A percentile compares a stretch with the other conserved stretches of the same genome.
phyloP scores from a whole-genome alignment of 2,113 vertebrate species.

The Notothenia rossii region DNA sequence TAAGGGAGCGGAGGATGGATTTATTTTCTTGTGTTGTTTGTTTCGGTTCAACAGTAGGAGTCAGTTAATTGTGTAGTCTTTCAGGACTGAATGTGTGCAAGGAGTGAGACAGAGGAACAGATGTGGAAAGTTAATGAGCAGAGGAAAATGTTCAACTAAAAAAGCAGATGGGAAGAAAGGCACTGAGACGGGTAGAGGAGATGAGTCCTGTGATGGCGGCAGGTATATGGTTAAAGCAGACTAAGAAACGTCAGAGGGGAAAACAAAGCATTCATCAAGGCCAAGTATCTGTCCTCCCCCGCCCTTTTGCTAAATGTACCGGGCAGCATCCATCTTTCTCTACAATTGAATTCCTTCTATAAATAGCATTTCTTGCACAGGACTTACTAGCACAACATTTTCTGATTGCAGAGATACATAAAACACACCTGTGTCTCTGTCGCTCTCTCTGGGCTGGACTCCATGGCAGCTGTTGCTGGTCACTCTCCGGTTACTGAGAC shows the following conservation, averaged over 20 bases:
- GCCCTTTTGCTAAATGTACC: conserved; percentile 50
- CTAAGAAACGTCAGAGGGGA: conserved; percentile 28
- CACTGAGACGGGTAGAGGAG: conserved; percentile 7
- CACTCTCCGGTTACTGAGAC: conserved; percentile 14
- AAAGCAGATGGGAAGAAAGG: conserved; percentile 36
- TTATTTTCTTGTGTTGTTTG: conserved; percentile 37
- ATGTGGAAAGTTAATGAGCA: conserved; percentile 64
- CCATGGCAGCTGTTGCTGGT: conserved; percentile 58
- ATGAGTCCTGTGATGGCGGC: background rate
- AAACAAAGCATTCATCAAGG: conserved; percentile 67
- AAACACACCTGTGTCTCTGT: conserved; percentile 21
- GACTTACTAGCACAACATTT: conserved; percentile 64
- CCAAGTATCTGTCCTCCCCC: conserved; percentile 56
- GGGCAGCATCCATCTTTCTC: conserved; percentile 54
- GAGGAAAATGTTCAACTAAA: conserved; percentile 32
- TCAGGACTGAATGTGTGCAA: conserved; percentile 24
- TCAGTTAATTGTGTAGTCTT: conserved; percentile 22
- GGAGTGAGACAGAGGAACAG: conserved; percentile 41
- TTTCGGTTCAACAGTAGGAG: conserved; percentile 22
- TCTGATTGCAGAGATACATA: conserved; percentile 62
- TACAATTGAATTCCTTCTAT: conserved; percentile 77
- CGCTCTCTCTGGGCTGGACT: conserved; percentile 13
- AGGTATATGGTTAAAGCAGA: conserved; percentile 33
- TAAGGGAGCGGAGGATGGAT: background rate
- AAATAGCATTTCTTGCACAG: conserved; percentile 77